Percentiles rank a stretch among this genome's conserved stretches.
Evolutionary conservation across 1,140 invertebrate genomes (phyloP).

Genomic region (Calliopsis andreniformis): DNA sequence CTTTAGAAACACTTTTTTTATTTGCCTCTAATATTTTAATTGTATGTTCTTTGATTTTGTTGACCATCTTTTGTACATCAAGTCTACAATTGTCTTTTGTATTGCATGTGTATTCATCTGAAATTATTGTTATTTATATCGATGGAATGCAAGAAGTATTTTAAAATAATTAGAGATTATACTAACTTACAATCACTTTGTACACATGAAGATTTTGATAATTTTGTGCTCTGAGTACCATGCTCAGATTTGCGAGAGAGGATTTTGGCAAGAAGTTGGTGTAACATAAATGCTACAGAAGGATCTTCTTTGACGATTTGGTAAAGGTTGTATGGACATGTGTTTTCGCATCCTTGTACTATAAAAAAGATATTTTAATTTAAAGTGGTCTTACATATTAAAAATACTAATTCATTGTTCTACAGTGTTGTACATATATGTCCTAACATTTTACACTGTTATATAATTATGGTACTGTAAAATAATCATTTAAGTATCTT

Average conservation of each 20-base stretch:
- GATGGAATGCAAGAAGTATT: background rate
- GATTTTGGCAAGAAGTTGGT: constrained; percentile 13
- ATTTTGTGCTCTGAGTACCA: background rate
- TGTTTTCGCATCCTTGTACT: constrained; percentile 20
- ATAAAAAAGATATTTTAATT: constrained; percentile 1
- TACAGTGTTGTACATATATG: no score
- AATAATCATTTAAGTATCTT: background rate
- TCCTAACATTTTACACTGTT: no score
- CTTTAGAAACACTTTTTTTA: background rate
- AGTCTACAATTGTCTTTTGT: background rate
- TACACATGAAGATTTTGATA: background rate
- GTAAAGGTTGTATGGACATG: constrained; percentile 15
- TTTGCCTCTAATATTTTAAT: constrained; percentile 7
- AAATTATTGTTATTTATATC: background rate
- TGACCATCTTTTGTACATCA: constrained; percentile 15
- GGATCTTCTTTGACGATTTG: constrained; percentile 31
- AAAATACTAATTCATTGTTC: no score
- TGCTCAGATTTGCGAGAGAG: background rate
- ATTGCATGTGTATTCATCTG: background rate
- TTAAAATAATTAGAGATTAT: background rate
- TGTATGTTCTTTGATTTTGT: constrained; percentile 27
- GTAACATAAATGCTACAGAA: constrained; percentile 3
- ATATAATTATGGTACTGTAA: no score
- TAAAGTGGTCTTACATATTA: no score
- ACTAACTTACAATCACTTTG: constrained; percentile 23